Evolutionary conservation across 2,113 vertebrate genomes (phyloP).

Genomic region (Podocnemis expansa): DNA sequence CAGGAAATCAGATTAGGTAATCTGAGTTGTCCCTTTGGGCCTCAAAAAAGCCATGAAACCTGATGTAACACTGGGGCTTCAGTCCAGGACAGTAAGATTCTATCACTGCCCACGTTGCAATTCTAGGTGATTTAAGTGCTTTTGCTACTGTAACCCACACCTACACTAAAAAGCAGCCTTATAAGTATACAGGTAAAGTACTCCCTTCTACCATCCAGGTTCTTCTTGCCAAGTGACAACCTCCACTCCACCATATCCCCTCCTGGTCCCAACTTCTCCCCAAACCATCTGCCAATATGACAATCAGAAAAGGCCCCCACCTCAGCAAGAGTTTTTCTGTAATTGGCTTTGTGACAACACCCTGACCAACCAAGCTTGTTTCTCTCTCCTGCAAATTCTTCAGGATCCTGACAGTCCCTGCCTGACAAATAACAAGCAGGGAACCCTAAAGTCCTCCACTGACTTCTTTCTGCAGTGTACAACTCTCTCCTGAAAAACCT

Average conservation of each 20-base stretch:
- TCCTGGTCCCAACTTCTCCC: background rate
- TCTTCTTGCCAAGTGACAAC: background rate
- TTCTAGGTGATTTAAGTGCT: background rate
- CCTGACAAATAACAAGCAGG: background rate
- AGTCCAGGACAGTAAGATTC: background rate
- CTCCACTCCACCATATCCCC: no score
- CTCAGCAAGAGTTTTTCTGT: background rate
- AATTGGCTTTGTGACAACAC: background rate
- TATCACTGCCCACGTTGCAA: background rate
- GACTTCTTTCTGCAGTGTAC: background rate
- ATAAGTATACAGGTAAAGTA: background rate
- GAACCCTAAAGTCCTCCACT: background rate
- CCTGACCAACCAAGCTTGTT: background rate
- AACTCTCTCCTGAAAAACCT: background rate
- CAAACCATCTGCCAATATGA: background rate
- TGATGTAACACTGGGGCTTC: background rate
- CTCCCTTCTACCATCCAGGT: background rate
- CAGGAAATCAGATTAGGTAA: background rate
- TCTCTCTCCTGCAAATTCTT: background rate
- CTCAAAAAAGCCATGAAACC: background rate
- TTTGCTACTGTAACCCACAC: background rate
- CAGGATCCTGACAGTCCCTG: background rate
- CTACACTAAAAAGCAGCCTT: background rate
- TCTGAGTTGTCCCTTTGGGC: background rate
- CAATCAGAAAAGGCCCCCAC: background rate